Base-by-base conservation (phyloP, 2,888 invertebrate species). In the Volucella inflata region DNA sequence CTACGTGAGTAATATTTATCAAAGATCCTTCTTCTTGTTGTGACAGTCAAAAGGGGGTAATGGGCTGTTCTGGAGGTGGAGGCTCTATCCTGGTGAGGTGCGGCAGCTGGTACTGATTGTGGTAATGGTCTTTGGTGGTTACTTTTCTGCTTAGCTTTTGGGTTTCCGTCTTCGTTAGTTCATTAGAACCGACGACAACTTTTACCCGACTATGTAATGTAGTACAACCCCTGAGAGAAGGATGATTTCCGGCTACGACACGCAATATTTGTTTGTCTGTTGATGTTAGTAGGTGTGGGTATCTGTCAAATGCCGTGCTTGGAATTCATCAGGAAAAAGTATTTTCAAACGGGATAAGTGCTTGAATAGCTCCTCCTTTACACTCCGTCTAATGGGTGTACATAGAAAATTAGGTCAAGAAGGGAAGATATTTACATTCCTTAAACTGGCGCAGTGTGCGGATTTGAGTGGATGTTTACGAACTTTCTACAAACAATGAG, bases 1-100 rank as follows among this genome's bases (percentile, higher is more conserved):
- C 55, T 83, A 74, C 74, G 74, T 74, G 78, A 46, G 74, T 51
- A 68, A 70, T 78, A 74, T 78, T 64, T 59, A 67, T 67, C 71
- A 68, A 30, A 30, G 74, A 30, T 55, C 40, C 46, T 40, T 38
- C 53, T 42, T 40, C 2, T 30, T 14, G 57, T 2, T 42, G 12
- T 67, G 51, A 78, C 44, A 57, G 38, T 62, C 50, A 64, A 68
- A 57, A 53, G 67, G 68, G 51, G 46, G 53, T 51, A 40, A 53
- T 59, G 21, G 50, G 59, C 14, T n/a, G 38, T 10, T 16, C 17
- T 42, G 30, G 30, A 30, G 30, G 6, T 30, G 21, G 21, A 57
- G 48, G 0, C 11, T 17, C 2, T 8, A 21, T 16, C 48, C n/a
- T n/a, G n/a, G 11, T 38, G 67, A 44, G 16, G 44, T 8, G 40